Evolutionary conservation across 2,888 invertebrate species (phyloP).

Genomic region (Drosophila rellima): DNA sequence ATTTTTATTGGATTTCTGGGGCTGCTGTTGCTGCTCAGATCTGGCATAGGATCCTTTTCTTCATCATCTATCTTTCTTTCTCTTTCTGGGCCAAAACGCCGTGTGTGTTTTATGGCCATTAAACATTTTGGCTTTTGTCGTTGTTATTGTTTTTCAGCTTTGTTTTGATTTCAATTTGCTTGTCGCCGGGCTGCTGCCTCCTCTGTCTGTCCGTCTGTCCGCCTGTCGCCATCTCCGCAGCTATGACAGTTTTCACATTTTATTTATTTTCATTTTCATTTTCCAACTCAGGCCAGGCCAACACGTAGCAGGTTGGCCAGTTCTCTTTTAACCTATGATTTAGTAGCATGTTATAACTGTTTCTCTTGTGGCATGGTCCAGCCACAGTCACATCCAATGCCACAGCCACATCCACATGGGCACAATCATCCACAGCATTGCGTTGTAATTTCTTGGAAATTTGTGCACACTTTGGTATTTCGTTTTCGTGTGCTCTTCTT

Average conservation of each 20-base stretch:
- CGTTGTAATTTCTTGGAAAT: slow-evolving; percentile 83
- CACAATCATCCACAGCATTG: slow-evolving; percentile 72
- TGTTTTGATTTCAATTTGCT: slow-evolving; percentile 83
- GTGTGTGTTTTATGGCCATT: slow-evolving; percentile 80
- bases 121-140: slow-evolving; percentile 66
- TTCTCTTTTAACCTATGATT: slow-evolving; percentile 77
- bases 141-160: slow-evolving; percentile 49
- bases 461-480: slow-evolving; percentile 84
- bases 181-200: slow-evolving; percentile 50
- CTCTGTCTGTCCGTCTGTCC: slow-evolving; percentile 14
- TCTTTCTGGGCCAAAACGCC: slow-evolving; percentile 32
- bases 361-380: slow-evolving; percentile 67
- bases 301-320: slow-evolving; percentile 77
- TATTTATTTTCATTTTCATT: slow-evolving; percentile 65
- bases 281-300: slow-evolving; percentile 35
- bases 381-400: slow-evolving; percentile 26
- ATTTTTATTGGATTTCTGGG: slow-evolving; percentile 68
- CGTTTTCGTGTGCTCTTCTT: slow-evolving; percentile 68
- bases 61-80: background rate
- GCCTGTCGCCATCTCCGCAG: slow-evolving; percentile 17
- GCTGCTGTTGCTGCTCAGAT: slow-evolving; percentile 50
- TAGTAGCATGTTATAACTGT: slow-evolving; percentile 84
- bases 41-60: slow-evolving; percentile 51
- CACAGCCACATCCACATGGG: slow-evolving; percentile 42
- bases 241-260: slow-evolving; percentile 74